These are phyloP conservation scores for Cyclophora albipunctata DNA, from an alignment of 2,888 invertebrate genomes.

Conservation along the genomic window DNA sequence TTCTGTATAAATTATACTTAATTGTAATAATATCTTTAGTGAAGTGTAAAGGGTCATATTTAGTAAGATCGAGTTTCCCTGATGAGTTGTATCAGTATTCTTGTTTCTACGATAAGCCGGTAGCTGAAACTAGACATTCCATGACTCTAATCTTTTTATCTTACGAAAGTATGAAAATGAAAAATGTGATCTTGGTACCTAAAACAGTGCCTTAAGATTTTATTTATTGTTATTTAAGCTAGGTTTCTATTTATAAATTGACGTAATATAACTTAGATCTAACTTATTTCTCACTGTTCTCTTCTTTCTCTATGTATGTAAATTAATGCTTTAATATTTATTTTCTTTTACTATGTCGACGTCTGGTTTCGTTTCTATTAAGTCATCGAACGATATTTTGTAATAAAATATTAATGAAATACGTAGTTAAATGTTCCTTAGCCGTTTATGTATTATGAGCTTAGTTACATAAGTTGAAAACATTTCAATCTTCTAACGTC, in stretches of 20 bases:
- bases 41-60: slow-evolving; percentile 42
- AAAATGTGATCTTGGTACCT: slow-evolving; percentile 72
- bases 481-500: background rate
- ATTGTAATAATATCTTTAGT: slow-evolving; percentile 43
- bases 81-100: slow-evolving; percentile 34
- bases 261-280: slow-evolving; percentile 51
- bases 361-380: slow-evolving; percentile 30
- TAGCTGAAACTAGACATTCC: slow-evolving; percentile 62
- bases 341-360: slow-evolving; percentile 29
- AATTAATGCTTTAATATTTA: slow-evolving; percentile 46
- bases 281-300: slow-evolving; percentile 49
- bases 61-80: slow-evolving; percentile 37
- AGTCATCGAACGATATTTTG: slow-evolving; percentile 12
- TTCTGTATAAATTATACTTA: slow-evolving; percentile 57
- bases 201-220: slow-evolving; percentile 70
- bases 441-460: slow-evolving; percentile 22
- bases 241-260: slow-evolving; percentile 66
- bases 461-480: slow-evolving; percentile 12
- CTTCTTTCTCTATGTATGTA: slow-evolving; percentile 23
- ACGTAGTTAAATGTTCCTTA: slow-evolving; percentile 21
- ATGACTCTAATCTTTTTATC: slow-evolving; percentile 50
- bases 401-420: slow-evolving; percentile 14
- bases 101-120: slow-evolving; percentile 16
- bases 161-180: slow-evolving; percentile 43
- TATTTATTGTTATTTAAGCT: slow-evolving; percentile 73